Base-by-base conservation (phyloP, 1,140 invertebrate genomes). In the Drosophila lacertosa region DNA sequence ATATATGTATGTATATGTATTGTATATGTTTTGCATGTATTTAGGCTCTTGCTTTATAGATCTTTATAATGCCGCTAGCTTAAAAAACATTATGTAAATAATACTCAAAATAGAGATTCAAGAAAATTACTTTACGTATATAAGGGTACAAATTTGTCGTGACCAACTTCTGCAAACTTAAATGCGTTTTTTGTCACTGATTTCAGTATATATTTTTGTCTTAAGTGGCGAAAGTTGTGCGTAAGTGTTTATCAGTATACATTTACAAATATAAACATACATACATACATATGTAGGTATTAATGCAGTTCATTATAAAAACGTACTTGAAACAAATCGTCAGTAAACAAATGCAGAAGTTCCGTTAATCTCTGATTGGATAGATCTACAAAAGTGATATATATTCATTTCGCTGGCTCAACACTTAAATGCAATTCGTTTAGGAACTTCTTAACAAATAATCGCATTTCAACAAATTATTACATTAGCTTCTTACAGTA, bases 371-470 rank as follows among this genome's bases (percentile, higher is more conserved):
- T 62, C 53, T 57, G 48, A 42, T 57, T 58, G 39, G 67, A 55
- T 40, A 50, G 63, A 35, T 62, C 59, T 58, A 37, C 29, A 68
- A 51, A 64, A 78, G 51, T 78, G 58, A 62, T 71, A 62, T 32
- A 74, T 71, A 42, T 58, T 40, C 26, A 48, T 13, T 50, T 48
- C 29, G 39, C 72, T 45, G 47, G 40, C 50, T 72, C 26, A 66
- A 71, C 47, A 54, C 64, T 55, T 72, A 72, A 72, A 72, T 72
- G 69, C 69, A 60, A 67, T 60, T 67, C 48, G 54, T 55, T 63
- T 82, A 82, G 79, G 78, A 82, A 82, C 78, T 82, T 82, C 78
- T 70, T 60, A 81, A 76, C 68, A 81, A 73, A 76, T 72, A 72
- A 67, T 73, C 58, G 50, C 60, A 63, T 70, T 51, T 59, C 18